A percentile compares a stretch with the other conserved stretches of the same genome.
Conservation (phyloP, 2,113 vertebrate genomes). For the Ageneiosus marmoratus region DNA sequence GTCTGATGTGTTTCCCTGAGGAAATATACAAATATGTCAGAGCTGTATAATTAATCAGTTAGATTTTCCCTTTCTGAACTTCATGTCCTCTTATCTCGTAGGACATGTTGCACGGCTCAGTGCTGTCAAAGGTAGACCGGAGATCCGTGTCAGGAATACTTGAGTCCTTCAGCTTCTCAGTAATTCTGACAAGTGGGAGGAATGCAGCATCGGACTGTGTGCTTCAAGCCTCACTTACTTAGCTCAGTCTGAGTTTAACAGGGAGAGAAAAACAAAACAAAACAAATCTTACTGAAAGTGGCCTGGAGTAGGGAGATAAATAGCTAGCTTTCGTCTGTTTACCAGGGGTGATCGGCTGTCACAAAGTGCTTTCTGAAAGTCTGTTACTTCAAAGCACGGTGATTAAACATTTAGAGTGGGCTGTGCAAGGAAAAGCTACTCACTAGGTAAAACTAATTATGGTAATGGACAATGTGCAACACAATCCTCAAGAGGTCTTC, state of each 20-base stretch:
- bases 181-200: slow-evolving; percentile 68
- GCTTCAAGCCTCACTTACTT: slow-evolving; percentile 60
- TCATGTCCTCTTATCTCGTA: slow-evolving; percentile 12
- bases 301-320: slow-evolving; percentile 57
- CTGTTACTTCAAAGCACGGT: slow-evolving; percentile 70
- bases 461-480: slow-evolving; percentile 77
- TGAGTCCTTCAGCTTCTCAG: slow-evolving; percentile 64
- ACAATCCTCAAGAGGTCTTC: slow-evolving; percentile 71
- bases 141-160: slow-evolving; percentile 65
- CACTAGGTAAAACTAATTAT: slow-evolving; percentile 77
- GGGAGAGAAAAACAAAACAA: slow-evolving; percentile 56
- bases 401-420: slow-evolving; percentile 77
- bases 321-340: slow-evolving; percentile 63
- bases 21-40: slow-evolving; percentile 49
- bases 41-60: slow-evolving; percentile 27
- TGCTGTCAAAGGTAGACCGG: slow-evolving; percentile 57
- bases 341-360: slow-evolving; percentile 60
- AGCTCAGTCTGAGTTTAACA: slow-evolving; percentile 71
- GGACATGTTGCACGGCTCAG: background rate
- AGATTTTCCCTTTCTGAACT: slow-evolving; percentile 1
- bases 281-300: slow-evolving; percentile 57
- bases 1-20: background rate
- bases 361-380: slow-evolving; percentile 55
- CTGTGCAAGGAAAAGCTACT: slow-evolving; percentile 72
- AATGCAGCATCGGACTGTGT: slow-evolving; percentile 68